Base-by-base conservation (phyloP, 2,888 invertebrate species). In the Hypselothyrea guttata region DNA sequence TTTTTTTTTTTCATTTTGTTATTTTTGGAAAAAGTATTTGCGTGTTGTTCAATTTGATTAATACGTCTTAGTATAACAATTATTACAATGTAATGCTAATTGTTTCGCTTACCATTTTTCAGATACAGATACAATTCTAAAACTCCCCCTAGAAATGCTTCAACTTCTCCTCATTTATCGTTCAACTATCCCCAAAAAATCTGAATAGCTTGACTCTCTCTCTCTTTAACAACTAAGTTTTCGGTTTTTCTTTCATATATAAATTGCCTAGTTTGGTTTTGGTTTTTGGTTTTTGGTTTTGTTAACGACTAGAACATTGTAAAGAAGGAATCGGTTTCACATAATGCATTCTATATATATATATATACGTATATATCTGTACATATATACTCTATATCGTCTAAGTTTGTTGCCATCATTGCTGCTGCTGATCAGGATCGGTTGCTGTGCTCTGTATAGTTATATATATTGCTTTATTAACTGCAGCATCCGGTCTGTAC, bases 261-360 rank as follows among this genome's bases (percentile, higher is more conserved):
- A 71, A 74, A 70, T 71, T 70, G 52, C 71, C 71, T 71, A 71
- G 59, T 52, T 69, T 51, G 33, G 16, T 48, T 9, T 45, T 61
- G 45, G n/a, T 5, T 7, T 56, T 41, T 34, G 4, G 31, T 31
- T 31, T 40, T 57, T 34, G 16, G 8, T 7, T 77, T 69, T 75
- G 79, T 84, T 83, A 79, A 79, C 85, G 78, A 79, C 78, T 79
- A 85, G 78, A 85, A 85, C 72, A 69, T 71, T 75, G 72, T 73
- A 75, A 79, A 71, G 79, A 85, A 85, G 78, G 78, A 85, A 82
- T 82, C 77, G 75, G 56, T 84, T 84, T 74, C 74, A 64, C 63
- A 58, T 65, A 69, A 83, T 75, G 72, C 79, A 62, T 57, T 30
- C 34, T 48, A 49, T 49, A 37, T 37, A 37, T 38, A 44, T 56